Evolutionary conservation across 2,797 vertebrate genomes (phyloP).

Genomic region (Dermochelys coriacea): DNA sequence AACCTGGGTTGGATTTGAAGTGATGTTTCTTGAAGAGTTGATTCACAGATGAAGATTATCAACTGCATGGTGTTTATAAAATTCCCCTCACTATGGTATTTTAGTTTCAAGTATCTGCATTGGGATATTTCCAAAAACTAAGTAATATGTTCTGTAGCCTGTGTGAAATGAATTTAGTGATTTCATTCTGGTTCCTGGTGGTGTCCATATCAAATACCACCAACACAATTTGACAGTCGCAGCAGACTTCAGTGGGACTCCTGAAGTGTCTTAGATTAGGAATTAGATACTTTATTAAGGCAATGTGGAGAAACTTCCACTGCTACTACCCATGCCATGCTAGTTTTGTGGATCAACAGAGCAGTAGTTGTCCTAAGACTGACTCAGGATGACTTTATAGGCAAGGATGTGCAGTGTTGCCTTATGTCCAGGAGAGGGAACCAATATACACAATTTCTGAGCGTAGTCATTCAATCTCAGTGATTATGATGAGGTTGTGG

Average conservation of each 20-base stretch:
- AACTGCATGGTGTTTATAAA: neutral
- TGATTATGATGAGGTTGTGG: neutral
- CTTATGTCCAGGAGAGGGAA: neutral
- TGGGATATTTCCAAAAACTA: neutral
- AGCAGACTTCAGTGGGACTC: fast-evolving
- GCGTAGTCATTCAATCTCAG: neutral
- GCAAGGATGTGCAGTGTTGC: neutral
- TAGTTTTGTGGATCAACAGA: neutral
- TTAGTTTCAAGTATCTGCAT: neutral
- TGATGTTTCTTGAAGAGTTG: neutral
- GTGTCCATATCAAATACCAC: neutral
- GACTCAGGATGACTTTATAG: neutral
- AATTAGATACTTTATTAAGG: neutral
- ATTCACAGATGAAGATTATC: neutral
- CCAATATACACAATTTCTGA: neutral
- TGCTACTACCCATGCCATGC: neutral
- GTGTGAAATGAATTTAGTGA: neutral
- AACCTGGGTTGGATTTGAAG: neutral
- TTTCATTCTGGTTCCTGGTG: no score
- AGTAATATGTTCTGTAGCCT: neutral
- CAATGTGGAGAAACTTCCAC: neutral
- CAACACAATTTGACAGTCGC: neutral
- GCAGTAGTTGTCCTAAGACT: neutral
- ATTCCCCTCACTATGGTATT: neutral
- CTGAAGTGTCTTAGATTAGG: neutral